Base-by-base conservation (phyloP, 2,797 vertebrate genomes). In the Falco berigora region DNA sequence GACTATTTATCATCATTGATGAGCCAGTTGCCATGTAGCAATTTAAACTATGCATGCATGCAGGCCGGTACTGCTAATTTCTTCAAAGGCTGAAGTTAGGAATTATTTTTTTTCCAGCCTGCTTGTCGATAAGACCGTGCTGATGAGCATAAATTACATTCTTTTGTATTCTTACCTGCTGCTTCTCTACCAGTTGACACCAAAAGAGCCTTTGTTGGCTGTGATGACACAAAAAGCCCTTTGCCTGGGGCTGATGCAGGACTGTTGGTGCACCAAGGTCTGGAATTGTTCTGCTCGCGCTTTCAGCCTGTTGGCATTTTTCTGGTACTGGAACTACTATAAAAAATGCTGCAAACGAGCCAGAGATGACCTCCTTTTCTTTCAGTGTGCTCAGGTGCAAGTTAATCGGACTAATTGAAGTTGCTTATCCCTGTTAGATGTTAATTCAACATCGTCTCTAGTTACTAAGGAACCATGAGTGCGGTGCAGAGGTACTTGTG, bases 291-390 rank as follows among this genome's bases (percentile, higher is more conserved):
- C 58, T 30, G 34, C 52, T 78, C 4, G 1, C 23, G 63, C 23
- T 25, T 61, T 50, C 28, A 68, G 81, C 28, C 14, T 0, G 0
- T 68, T 38, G 10, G 9, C 1, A 6, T 16, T 47, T 44, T 50
- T 72, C 69, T 88, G 62, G 22, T 46, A 42, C 25, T 71, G 49
- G 34, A 75, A 59, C 58, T 6, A 5, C 67, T 59, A 50, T 38
- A 3, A 66, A 53, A 77, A 89, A 36, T 7, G 38, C 19, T 3
- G 3, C 34, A 36, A 50, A 58, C 7, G 66, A 86, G 14, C 18
- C 32, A 62, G 64, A 89, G 34, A 18, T 14, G 14, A 55, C 42
- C 30, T 59, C 23, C 10, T 92, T 69, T 71, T 56, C 59, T 52
- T 73, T 32, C 66, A 47, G 44, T 40, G 2, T 1, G 5, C 47